These are phyloP conservation scores for Copidosoma floridanum DNA, from an alignment of 1,140 invertebrate genomes.

Conservation along the genomic window DNA sequence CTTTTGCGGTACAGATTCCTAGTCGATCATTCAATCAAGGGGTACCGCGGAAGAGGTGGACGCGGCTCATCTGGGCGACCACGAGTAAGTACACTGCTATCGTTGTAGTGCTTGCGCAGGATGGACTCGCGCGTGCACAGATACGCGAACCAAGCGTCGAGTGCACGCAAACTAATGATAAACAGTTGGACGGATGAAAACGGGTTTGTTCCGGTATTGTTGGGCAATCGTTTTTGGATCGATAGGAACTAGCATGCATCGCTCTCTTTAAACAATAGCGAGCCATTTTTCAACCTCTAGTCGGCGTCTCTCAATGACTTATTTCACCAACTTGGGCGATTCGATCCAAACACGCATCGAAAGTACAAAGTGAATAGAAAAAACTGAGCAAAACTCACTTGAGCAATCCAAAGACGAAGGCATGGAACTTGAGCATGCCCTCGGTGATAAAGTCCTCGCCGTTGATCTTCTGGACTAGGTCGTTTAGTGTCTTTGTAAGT, in stretches of 20 bases:
- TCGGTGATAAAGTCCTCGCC: constrained; percentile 80
- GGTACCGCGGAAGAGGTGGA: too few relatives aligned
- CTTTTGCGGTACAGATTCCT: too few relatives aligned
- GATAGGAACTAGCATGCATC: too few relatives aligned
- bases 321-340: too few relatives aligned
- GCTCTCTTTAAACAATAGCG: too few relatives aligned
- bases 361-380: not conserved
- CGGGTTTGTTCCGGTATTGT: too few relatives aligned
- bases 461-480: constrained; percentile 81
- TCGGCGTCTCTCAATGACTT: too few relatives aligned
- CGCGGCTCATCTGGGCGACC: constrained; percentile 64
- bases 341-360: not conserved
- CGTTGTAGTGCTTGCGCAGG: constrained; percentile 76
- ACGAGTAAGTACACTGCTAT: constrained; percentile 70
- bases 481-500: constrained; percentile 81
- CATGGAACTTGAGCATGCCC: constrained; percentile 84
- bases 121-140: constrained; percentile 78
- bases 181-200: too few relatives aligned
- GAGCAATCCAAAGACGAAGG: constrained; percentile 84
- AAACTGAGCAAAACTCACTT: constrained; percentile 73
- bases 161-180: constrained; percentile 73
- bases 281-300: too few relatives aligned
- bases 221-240: too few relatives aligned
- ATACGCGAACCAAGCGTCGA: constrained; percentile 85
- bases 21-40: too few relatives aligned